Base-by-base conservation (phyloP, 2,113 vertebrate genomes). In the Apeltes quadracus region DNA sequence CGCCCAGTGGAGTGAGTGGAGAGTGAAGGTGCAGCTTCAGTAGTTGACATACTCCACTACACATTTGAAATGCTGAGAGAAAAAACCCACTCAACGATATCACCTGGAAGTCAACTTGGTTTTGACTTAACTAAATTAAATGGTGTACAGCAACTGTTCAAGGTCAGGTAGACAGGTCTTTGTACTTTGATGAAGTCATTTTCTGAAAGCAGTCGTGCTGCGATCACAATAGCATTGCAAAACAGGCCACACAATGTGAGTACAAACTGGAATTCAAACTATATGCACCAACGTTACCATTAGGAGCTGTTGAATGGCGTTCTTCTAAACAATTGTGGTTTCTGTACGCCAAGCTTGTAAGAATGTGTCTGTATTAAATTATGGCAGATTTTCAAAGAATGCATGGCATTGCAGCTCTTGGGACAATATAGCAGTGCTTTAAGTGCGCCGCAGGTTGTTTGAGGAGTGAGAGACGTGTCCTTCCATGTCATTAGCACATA, bases 401-500 rank as follows among this genome's bases (percentile, higher is more conserved):
- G 69, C 44, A 48, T 1, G 50, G 58, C 36, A 53, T 3, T 36
- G 64, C 62, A 51, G 56, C 61, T 56, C 27, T 27, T 7, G 22
- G 23, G 29, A 59, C 25, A 53, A 12, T 66, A 9, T n/a, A 50
- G 29, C 7, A 62, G 27, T 7, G 16, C 69, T 78, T 63, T 16
- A 55, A 82, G 61, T 29, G 78, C 67, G 53, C 34, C 67, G 38
- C n/a, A 46, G 39, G 69, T 70, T 76, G 63, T 46, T 58, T 61
- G 67, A 55, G 36, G n/a, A 61, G 53, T 32, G 56, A 63, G 61
- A 36, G 66, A 72, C 34, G 50, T 54, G 7, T 74, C 58, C 79
- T 41, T 72, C 44, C 61, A 11, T 76, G 82, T 84, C 76, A 82
- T 79, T 69, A 69, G 27, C 63, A 67, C 80, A 85, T 83, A 54